These are phyloP conservation scores for Melanogrammus aeglefinus DNA, from an alignment of 2,797 vertebrate genomes.

Conservation along the genomic window DNA sequence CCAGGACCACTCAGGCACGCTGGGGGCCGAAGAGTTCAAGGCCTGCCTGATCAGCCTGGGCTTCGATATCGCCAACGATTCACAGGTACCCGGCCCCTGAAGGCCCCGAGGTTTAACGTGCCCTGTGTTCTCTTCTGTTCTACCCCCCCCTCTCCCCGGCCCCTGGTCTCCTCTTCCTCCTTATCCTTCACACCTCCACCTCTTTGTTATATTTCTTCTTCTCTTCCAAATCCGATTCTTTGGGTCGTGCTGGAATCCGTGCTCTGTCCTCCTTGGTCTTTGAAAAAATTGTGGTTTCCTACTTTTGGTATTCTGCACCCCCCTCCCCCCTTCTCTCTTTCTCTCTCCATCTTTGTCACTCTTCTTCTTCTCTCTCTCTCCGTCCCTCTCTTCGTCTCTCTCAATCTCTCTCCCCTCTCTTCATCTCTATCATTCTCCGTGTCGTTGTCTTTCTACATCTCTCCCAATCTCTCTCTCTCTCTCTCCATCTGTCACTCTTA, in stretches of 20 bases:
- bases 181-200: background rate
- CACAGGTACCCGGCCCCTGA: constrained; percentile 83
- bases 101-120: constrained; percentile 64
- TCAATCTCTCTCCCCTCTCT: background rate
- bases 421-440: background rate
- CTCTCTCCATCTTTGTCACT: background rate
- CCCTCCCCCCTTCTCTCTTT: background rate
- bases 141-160: constrained; percentile 20
- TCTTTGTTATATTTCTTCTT: background rate
- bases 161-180: background rate
- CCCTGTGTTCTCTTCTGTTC: constrained; percentile 61
- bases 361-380: background rate
- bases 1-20: constrained; percentile 98
- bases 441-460: background rate
- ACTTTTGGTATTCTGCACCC: background rate
- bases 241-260: background rate
- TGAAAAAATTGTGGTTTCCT: background rate
- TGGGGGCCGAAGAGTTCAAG: constrained; percentile 99
- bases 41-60: constrained; percentile 99
- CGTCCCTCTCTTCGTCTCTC: background rate
- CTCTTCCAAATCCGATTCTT: background rate
- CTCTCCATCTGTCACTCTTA: background rate
- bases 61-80: constrained; percentile 99
- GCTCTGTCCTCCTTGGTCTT: constrained; percentile 3
- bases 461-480: background rate